Base-by-base conservation (phyloP, 2,113 vertebrate genomes). In the Rallus limicola region DNA sequence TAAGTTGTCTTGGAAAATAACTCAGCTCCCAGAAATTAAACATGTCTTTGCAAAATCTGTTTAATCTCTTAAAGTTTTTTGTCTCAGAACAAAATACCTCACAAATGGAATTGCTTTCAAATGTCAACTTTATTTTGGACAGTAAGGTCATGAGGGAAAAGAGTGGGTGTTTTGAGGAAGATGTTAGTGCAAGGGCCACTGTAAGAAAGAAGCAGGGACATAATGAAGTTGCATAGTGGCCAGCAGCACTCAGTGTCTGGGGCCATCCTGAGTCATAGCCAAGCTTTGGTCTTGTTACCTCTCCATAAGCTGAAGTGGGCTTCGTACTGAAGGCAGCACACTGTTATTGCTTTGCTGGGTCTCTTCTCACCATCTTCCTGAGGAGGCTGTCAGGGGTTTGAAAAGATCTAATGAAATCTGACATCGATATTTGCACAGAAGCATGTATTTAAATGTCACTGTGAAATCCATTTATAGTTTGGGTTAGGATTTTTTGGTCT, bases 381-480 rank as follows among this genome's bases (percentile, higher is more conserved):
- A 24, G 31, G 23, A 62, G 34, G 26, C 15, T 60, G 2, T 36
- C 8, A 11, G n/a, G 17, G 31, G 10, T 15, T 60, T 77, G n/a
- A 38, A 59, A 48, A 60, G 19, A 34, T 33, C 25, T 29, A 60
- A 65, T 0, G 0, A 48, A 60, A 33, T 0, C 0, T 76, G 38
- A 42, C 40, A 23, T 40, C 48, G 46, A 56, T 13, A 13, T 9
- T 48, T 59, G 36, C 18, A 19, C 17, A 58, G 69, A 46, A 60
- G 42, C 18, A 5, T 23, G 9, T 33, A 8, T 64, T 52, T 85
- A 70, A 74, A 62, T 25, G 21, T 68, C 21, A 34, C 33, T 33
- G 25, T 53, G 76, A 65, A 38, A 93, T 53, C 17, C 21, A 53
- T 31, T 52, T 46, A 31, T 36, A 44, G 31, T 6, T 11, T n/a